Conservation (phyloP, 2,797 vertebrate species). For the Eleutherodactylus coqui region DNA sequence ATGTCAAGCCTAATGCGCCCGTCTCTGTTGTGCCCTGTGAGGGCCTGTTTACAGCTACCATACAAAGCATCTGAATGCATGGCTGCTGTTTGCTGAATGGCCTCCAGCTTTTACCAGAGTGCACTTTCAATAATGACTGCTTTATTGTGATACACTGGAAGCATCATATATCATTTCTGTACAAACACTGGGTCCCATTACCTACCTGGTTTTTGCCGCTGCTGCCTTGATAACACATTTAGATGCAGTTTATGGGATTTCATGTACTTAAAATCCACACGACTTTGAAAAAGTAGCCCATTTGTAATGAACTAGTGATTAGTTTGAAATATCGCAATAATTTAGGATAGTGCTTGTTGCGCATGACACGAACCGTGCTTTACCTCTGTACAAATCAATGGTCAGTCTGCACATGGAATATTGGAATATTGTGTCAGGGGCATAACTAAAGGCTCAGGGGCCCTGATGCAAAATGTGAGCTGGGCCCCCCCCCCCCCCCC, state of each 20-base stretch:
- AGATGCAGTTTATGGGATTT: neutral
- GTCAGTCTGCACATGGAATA: neutral
- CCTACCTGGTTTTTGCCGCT: neutral
- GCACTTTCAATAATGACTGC: neutral
- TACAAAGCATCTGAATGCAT: constrained; percentile 5
- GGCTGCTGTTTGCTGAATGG: neutral
- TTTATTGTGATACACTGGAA: neutral
- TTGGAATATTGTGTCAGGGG: too few species aligned
- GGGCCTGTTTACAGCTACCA: neutral
- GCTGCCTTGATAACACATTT: neutral
- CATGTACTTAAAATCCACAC: neutral
- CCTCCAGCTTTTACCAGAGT: neutral
- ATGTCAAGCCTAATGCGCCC: neutral
- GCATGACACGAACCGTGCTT: neutral
- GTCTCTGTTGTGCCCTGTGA: neutral
- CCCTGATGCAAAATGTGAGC: too few species aligned
- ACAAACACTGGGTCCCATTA: neutral
- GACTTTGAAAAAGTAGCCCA: neutral
- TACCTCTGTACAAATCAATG: too few species aligned
- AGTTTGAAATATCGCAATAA: neutral
- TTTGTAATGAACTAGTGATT: neutral
- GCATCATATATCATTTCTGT: constrained; percentile 10
- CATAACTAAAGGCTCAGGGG: too few species aligned
- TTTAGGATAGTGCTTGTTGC: neutral
- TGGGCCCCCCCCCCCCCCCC: too few species aligned